Evolutionary conservation across 2,113 vertebrate species (phyloP).

Genomic region (Archilochus colubris): DNA sequence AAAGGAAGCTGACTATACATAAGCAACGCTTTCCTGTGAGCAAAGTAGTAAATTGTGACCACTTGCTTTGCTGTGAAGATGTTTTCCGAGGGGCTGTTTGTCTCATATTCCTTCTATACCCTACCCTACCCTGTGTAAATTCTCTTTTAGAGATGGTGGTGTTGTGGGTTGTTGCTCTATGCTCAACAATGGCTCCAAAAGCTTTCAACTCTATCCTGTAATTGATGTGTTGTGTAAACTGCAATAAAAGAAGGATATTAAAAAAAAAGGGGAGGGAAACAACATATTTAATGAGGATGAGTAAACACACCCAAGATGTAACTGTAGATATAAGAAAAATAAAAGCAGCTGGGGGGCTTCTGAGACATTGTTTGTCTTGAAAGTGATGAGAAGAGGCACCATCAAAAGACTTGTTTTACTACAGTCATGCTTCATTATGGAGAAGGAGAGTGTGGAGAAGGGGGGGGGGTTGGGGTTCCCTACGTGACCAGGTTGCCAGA

Average conservation of each 20-base stretch:
- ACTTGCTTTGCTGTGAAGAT: background rate
- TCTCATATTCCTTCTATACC: background rate
- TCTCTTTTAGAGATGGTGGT: background rate
- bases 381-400: slow-evolving; percentile 68
- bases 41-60: background rate
- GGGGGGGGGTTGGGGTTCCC: slow-evolving; percentile 35
- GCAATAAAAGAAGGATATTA: slow-evolving; percentile 37
- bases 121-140: background rate
- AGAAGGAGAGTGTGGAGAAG: slow-evolving; percentile 38
- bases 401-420: slow-evolving; percentile 80
- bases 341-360: slow-evolving; percentile 73
- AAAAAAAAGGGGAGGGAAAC: background rate
- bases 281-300: slow-evolving; percentile 68
- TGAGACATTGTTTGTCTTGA: slow-evolving; percentile 78
- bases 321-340: slow-evolving; percentile 82
- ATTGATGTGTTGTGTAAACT: slow-evolving; percentile 36
- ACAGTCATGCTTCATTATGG: slow-evolving; percentile 81
- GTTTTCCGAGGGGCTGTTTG: background rate
- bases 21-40: background rate
- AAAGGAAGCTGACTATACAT: background rate
- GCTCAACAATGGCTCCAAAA: background rate
- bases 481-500: slow-evolving; percentile 64
- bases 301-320: slow-evolving; percentile 71
- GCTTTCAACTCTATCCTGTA: slow-evolving; percentile 43
- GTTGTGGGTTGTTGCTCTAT: background rate